Conservation (phyloP, 2,113 vertebrate genomes). For the Pseudolaguvia tuberculata region DNA sequence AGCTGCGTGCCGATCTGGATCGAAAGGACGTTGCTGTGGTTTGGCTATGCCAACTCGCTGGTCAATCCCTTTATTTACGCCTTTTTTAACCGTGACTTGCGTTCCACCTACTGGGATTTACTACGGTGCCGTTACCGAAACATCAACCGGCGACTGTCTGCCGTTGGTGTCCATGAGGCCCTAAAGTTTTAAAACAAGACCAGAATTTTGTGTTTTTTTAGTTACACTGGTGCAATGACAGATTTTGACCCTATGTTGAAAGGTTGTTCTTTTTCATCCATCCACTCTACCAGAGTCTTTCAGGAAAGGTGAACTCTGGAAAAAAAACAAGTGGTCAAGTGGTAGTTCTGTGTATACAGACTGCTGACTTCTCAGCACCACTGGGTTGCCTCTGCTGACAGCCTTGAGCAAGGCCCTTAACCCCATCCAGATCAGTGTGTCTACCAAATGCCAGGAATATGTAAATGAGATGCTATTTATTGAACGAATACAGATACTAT, state of each 20-base stretch:
- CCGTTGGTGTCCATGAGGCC: conserved; percentile 74
- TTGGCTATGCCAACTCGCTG: conserved; percentile 75
- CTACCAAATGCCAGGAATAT: too few species aligned
- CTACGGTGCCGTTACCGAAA: conserved; percentile 75
- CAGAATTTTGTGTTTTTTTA: neutral
- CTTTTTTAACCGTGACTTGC: conserved; percentile 76
- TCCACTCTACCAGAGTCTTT: neutral
- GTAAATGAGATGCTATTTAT: neutral
- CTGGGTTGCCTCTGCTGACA: too few species aligned
- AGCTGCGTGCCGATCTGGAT: conserved; percentile 78
- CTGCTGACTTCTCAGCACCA: too few species aligned
- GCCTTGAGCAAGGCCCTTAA: too few species aligned
- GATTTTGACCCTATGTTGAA: neutral
- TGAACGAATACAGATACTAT: neutral
- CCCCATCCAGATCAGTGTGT: too few species aligned
- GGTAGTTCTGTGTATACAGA: too few species aligned
- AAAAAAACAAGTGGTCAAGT: neutral
- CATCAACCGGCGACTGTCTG: conserved; percentile 75
- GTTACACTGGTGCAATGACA: too few species aligned
- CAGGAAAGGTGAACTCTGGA: neutral
- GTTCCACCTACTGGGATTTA: conserved; percentile 73
- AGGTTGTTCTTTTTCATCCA: neutral
- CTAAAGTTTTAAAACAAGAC: conserved; percentile 59
- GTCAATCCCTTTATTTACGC: conserved; percentile 80
- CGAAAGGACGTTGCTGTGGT: conserved; percentile 73